Conservation (phyloP, 1,140 invertebrate species). For the Ceratina japonica region DNA sequence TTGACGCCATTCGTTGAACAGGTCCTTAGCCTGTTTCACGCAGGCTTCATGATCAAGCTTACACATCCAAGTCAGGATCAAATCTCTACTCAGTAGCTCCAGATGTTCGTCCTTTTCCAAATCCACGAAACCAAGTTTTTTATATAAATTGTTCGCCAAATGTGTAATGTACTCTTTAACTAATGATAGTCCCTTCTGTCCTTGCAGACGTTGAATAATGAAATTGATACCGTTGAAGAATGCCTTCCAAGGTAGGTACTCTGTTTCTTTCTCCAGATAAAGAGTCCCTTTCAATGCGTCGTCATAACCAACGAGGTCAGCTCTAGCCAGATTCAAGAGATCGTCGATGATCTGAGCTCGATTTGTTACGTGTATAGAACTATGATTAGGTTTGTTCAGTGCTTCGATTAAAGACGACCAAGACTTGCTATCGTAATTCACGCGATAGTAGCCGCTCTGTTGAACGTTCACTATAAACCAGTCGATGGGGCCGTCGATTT, state of each 20-base stretch:
- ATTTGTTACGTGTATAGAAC: slow-evolving; percentile 81
- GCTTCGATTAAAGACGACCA: slow-evolving; percentile 70
- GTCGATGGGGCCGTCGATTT: slow-evolving; percentile 62
- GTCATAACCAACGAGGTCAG: slow-evolving; percentile 68
- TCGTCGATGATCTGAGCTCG: slow-evolving; percentile 83
- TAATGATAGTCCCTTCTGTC: fast-evolving
- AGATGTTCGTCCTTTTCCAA: slow-evolving; percentile 73
- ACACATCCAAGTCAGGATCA: slow-evolving; percentile 79
- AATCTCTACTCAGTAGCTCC: slow-evolving; percentile 76
- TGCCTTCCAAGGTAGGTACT: slow-evolving; percentile 77
- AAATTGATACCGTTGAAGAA: slow-evolving; percentile 68
- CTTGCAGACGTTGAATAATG: slow-evolving; percentile 53
- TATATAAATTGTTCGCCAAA: slow-evolving; percentile 67
- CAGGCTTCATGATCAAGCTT: slow-evolving; percentile 78
- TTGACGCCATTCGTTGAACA: slow-evolving; percentile 67
- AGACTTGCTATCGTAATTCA: slow-evolving; percentile 81
- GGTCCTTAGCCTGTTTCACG: slow-evolving; percentile 69
- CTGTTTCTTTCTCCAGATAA: slow-evolving; percentile 81
- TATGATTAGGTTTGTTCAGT: slow-evolving; percentile 68
- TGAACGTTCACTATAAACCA: slow-evolving; percentile 83
- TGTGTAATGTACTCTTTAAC: slow-evolving; percentile 20
- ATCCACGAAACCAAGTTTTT: slow-evolving; percentile 73
- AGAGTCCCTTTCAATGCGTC: slow-evolving; percentile 77
- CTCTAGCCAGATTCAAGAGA: slow-evolving; percentile 76
- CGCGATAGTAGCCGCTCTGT: slow-evolving; percentile 83